Evolutionary conservation across 2,113 vertebrate species (phyloP), one percentile per base, ranked within the genome.

Genomic region (Nothobranchius furzeri): DNA sequence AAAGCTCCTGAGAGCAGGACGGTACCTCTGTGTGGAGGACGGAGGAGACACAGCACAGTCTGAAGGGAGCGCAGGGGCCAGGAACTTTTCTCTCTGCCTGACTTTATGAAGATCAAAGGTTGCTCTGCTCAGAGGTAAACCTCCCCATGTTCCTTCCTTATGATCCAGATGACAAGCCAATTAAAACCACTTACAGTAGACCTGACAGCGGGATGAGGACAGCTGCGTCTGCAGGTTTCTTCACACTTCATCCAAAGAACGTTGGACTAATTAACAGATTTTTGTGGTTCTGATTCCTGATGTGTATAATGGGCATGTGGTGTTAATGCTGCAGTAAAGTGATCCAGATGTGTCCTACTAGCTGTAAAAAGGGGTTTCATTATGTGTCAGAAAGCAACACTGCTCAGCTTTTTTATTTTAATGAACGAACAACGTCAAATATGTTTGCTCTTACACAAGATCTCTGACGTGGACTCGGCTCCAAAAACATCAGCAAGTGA

Each of bases 71-170:
- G 51, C 4, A 10, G 55, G 1, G n/a, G 51, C 17, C 3, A 2
- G 42, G 9, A 35, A 14, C 35, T 30, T 42, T 45, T 75, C 17
- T 11, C 45, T 56, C 50, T 12, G 51, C 0, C 12, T 60, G 64
- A 4, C 42, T 56, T 14, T 43, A 61, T 52, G 2, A 50, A 53
- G 79, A 69, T 80, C 79, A 84, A 82, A 87, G 85, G 76, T 79
- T 46, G 13, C 6, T 15, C n/a, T 82, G 76, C 4, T 36, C 67
- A 84, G 73, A 77, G 64, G 67, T 69, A 6, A 63, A 51, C 0
- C 17, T 15, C 46, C 37, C 53, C 12, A 7, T 17, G 3, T 4
- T 60, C 55, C 11, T 11, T 56, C 51, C 53, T 47, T 36, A 37
- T 9, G 9, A 12, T 2, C 42, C 2, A 17, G 30, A 54, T 13